Evolutionary conservation across 2,888 invertebrate species (phyloP), one percentile per base, ranked within the genome.

Genomic region (Athalia cordata): DNA sequence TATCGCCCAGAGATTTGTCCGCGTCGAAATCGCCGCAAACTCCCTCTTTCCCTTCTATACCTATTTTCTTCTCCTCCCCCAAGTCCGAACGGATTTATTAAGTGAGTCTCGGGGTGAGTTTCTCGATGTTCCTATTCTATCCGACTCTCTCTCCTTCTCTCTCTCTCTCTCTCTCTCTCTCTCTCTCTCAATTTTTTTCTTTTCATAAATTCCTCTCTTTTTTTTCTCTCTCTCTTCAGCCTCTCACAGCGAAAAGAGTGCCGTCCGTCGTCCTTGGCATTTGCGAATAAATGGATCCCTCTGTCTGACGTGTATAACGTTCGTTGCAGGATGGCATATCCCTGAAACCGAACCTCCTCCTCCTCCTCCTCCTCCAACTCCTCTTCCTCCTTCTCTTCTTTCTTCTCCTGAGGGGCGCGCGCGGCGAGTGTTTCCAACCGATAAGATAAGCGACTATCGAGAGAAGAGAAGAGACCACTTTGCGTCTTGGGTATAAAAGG

Each of bases 201-300:
- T 50, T 29, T 29, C 29, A 29, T 29, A 29, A 29, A 29, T 66
- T 29, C 49, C 68, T 57, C 57, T 47, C 49, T 81, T 78, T 81
- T 82, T 81, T 79, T 75, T 78, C 61, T 29, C 61, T 67, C 75
- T 77, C 64, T 68, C 81, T 78, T 64, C 77, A 29, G 15, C 72
- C 77, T 78, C 79, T 76, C 80, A 81, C 79, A 61, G 50, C 59
- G 47, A 13, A 15, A 78, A 67, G 70, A 79, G 67, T 79, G 68
- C 77, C 78, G 80, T 49, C 29, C 29, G 65, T 77, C 81, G 86
- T 82, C 87, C 87, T 88, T 89, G 89, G 85, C 85, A 85, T 85
- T 88, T 84, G 86, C 86, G 88, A 88, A 89, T 89, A 89, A 89
- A 89, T 87, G 88, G 86, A 87, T 83, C 85, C 29, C 86, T 85